Evolutionary conservation across 35 echinoderm and acorn worm species (phyloP).

Genomic region (Heliocidaris tuberculata): DNA sequence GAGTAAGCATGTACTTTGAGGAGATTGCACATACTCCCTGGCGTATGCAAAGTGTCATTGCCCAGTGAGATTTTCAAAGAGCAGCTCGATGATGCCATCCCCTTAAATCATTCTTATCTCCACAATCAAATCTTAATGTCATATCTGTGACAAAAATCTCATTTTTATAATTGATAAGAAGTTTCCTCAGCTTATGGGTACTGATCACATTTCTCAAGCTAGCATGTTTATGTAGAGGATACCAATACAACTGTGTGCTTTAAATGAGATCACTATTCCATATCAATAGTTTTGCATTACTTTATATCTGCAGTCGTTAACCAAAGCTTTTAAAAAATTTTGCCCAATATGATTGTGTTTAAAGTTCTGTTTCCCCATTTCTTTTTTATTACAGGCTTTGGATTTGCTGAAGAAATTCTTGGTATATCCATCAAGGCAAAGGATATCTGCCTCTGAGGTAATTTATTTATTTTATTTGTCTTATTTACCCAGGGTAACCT

Average conservation of each 20-base stretch:
- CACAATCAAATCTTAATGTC: no score
- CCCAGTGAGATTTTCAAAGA: no score
- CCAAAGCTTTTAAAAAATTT: background rate
- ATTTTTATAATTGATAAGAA: no score
- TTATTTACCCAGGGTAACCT: no score
- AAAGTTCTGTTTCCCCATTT: background rate
- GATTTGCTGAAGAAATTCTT: conserved; percentile 93
- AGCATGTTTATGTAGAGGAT: background rate
- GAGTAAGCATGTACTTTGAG: no score
- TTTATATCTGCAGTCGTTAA: background rate
- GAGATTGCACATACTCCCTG: no score
- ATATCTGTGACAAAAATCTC: no score
- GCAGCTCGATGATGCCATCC: no score
- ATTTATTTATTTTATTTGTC: background rate
- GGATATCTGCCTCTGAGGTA: conserved; percentile 96
- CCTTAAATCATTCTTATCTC: no score
- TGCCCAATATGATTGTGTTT: background rate
- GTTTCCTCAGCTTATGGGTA: no score
- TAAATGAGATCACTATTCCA: background rate
- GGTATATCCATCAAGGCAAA: conserved; percentile 94
- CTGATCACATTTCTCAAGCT: background rate
- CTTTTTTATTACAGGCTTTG: conserved; percentile 61
- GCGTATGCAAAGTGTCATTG: no score
- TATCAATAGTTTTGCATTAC: background rate
- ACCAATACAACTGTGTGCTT: background rate